phyloP scores from a whole-genome alignment of 2,888 invertebrate genomes.

The Nomada lathburiana region DNA sequence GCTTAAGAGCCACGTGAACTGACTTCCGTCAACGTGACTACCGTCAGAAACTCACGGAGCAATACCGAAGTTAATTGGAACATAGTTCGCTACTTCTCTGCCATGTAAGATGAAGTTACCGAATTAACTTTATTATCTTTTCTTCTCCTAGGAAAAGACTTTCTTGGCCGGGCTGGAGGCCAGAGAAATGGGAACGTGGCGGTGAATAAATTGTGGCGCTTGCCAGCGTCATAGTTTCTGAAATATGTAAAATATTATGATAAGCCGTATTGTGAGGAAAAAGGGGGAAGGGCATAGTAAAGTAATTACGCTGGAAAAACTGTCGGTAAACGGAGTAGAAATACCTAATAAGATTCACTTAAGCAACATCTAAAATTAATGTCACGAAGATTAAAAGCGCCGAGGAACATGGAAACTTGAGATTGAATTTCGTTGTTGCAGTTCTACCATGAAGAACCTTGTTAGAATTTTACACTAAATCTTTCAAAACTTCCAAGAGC shows the following conservation, averaged over 20 bases:
- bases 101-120: not conserved
- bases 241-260: no score
- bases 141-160: no score
- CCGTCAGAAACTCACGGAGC: slow-evolving; percentile 14
- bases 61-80: slow-evolving; percentile 35
- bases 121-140: slow-evolving; percentile 14
- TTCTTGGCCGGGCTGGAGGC: not conserved
- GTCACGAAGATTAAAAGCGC: no score
- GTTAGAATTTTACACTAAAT: not conserved
- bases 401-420: not conserved
- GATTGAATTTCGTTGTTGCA: no score
- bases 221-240: no score
- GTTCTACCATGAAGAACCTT: not conserved
- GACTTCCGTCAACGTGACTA: slow-evolving; percentile 6
- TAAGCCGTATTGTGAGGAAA: no score
- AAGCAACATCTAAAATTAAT: no score
- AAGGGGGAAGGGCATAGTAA: no score
- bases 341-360: no score
- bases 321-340: no score
- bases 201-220: no score
- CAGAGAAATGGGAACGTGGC: not conserved
- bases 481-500: not conserved
- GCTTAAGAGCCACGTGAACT: slow-evolving; percentile 2
- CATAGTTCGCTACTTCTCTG: not conserved
- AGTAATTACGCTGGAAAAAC: no score